These are phyloP conservation scores for Sakesphorus luctuosus DNA, from an alignment of 2,113 vertebrate species.

Conservation along the genomic window DNA sequence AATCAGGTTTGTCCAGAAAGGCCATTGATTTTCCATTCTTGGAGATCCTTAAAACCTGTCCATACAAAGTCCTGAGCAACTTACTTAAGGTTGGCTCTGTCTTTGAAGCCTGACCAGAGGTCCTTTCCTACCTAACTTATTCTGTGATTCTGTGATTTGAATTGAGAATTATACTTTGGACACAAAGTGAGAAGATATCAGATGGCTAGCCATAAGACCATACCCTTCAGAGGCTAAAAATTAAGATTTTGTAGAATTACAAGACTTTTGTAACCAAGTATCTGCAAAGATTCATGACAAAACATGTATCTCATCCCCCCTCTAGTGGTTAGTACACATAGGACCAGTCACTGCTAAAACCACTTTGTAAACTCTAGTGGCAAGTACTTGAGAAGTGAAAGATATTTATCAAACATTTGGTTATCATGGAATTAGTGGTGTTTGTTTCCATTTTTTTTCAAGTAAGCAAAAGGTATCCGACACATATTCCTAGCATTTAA, in stretches of 20 bases:
- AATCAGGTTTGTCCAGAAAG: fast-evolving
- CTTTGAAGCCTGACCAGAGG: not conserved
- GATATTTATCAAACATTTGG: not conserved
- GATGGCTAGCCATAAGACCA: not conserved
- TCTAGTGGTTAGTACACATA: slow-evolving; percentile 52
- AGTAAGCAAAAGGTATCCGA: not conserved
- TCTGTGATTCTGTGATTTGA: not conserved
- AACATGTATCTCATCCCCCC: slow-evolving; percentile 30
- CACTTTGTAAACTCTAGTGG: not conserved
- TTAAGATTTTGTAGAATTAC: not conserved
- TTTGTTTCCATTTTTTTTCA: not conserved
- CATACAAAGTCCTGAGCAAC: not conserved
- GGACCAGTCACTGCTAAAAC: not conserved
- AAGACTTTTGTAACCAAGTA: not conserved
- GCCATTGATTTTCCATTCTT: not conserved
- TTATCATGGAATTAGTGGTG: not conserved
- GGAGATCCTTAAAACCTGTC: not conserved
- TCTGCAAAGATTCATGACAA: not conserved
- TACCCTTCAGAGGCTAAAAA: not conserved
- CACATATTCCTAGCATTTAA: not conserved
- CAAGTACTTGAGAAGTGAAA: not conserved
- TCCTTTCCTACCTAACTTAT: not conserved
- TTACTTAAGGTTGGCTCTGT: not conserved
- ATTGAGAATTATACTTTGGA: not conserved
- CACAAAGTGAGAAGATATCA: not conserved